These are phyloP conservation scores for Drosophila sordidapex DNA, from an alignment of 2,888 invertebrate genomes.

Conservation along the genomic window DNA sequence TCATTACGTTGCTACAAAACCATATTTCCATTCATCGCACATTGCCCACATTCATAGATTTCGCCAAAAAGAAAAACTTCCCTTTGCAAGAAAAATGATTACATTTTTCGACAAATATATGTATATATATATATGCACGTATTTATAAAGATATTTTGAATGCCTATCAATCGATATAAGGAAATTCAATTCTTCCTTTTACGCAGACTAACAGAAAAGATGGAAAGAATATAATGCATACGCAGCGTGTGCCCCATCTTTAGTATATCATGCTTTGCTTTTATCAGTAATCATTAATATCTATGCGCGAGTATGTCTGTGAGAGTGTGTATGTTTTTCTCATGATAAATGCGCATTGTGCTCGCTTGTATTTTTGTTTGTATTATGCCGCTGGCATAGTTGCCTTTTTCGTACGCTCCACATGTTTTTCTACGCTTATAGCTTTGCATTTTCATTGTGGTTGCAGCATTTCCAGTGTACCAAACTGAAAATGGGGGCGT, in stretches of 20 bases:
- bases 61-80: conserved; percentile 29
- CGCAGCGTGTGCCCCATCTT: conserved; percentile 38
- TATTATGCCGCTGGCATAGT: conserved; percentile 25
- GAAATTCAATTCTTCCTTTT: conserved; percentile 35
- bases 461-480: conserved; percentile 13
- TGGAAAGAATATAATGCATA: conserved; percentile 45
- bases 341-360: conserved; percentile 51
- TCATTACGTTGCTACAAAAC: conserved; percentile 36
- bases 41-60: conserved; percentile 8
- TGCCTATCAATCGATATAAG: conserved; percentile 53
- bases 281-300: conserved; percentile 54
- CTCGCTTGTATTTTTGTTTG: conserved; percentile 25
- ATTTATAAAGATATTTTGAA: conserved; percentile 4
- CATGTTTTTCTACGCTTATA: conserved; percentile 33
- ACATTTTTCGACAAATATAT: conserved; percentile 53
- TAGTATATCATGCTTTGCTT: conserved; percentile 41
- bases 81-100: conserved; percentile 61
- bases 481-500: conserved; percentile 17
- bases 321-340: conserved; percentile 8
- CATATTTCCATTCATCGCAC: conserved; percentile 35
- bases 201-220: not conserved
- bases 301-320: conserved; percentile 4
- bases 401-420: conserved; percentile 34
- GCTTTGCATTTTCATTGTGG: conserved; percentile 31
- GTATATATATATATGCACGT: not conserved